Evolutionary conservation across 2,113 vertebrate species (phyloP).

Genomic region (Mirza zaza): DNA sequence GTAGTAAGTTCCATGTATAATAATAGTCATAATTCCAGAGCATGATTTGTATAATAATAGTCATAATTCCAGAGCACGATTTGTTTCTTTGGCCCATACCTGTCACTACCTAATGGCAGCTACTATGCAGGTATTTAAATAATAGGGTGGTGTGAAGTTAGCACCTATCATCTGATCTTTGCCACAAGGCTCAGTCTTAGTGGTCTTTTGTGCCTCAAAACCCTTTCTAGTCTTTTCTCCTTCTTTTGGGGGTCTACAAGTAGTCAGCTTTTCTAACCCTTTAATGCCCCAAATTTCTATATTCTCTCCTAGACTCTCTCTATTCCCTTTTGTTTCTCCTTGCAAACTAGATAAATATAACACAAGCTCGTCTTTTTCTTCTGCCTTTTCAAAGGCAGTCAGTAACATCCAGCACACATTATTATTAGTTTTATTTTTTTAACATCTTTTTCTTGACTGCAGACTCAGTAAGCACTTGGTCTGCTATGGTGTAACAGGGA

Average conservation of each 20-base stretch:
- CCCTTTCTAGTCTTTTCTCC: background rate
- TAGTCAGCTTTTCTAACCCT: background rate
- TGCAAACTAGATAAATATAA: background rate
- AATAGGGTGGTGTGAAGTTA: background rate
- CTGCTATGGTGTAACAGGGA: background rate
- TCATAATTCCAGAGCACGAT: background rate
- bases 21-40: background rate
- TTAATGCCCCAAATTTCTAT: background rate
- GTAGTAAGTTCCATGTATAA: background rate
- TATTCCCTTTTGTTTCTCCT: background rate
- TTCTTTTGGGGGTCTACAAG: background rate
- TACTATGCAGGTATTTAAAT: background rate
- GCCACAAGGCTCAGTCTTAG: background rate
- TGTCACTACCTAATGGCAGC: background rate
- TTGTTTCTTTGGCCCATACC: background rate
- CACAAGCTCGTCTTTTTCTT: background rate
- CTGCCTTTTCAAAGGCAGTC: background rate
- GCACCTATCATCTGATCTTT: background rate
- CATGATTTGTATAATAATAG: background rate
- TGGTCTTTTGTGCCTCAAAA: background rate
- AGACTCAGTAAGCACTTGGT: background rate
- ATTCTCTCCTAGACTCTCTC: background rate
- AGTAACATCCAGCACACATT: background rate
- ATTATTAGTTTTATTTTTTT: background rate
- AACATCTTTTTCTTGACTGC: background rate